Evolutionary conservation across 2,888 invertebrate species (phyloP).

Genomic region (Metallyticus violacea): DNA sequence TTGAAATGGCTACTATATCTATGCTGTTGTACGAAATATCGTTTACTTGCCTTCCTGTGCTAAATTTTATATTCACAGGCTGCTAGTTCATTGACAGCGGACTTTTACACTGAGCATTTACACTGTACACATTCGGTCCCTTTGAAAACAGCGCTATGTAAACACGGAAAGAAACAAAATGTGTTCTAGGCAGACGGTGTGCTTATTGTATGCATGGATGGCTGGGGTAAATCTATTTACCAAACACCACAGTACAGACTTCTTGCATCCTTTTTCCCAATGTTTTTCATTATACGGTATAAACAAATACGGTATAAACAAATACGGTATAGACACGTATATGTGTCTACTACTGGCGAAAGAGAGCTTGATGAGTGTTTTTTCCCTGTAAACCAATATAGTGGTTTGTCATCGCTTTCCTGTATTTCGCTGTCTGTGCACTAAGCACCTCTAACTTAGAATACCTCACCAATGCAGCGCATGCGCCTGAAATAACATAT

Average conservation of each 20-base stretch:
- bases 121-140: background rate
- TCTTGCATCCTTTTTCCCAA: background rate
- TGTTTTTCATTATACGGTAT: background rate
- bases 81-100: background rate
- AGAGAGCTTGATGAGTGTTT: no score
- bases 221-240: no score
- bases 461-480: no score
- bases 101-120: background rate
- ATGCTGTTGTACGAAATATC: background rate
- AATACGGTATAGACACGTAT: no score
- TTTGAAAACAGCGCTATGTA: background rate
- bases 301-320: no score
- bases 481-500: no score
- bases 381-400: no score
- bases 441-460: no score
- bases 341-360: no score
- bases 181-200: no score
- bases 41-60: background rate
- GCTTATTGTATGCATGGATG: background rate
- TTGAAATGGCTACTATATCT: background rate
- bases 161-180: background rate
- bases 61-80: background rate
- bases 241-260: background rate
- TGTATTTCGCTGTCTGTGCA: no score
- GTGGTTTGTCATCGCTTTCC: no score